Conservation (phyloP, 2,797 vertebrate species). For the Pangasius djambal region DNA sequence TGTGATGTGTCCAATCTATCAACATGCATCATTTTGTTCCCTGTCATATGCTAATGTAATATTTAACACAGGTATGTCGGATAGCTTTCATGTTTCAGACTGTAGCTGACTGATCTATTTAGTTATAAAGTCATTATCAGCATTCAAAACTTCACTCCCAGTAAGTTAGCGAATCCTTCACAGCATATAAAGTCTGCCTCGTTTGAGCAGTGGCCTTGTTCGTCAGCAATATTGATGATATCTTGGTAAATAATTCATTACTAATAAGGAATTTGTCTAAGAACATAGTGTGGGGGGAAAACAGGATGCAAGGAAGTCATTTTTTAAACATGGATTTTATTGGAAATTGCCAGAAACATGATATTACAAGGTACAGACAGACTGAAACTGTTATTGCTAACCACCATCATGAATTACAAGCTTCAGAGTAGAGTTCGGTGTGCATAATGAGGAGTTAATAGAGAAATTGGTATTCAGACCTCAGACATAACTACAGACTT, state of each 20-base stretch:
- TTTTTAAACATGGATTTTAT: not conserved
- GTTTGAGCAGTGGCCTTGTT: slow-evolving; percentile 4
- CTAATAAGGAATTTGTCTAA: not conserved
- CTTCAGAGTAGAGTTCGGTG: too few relatives aligned
- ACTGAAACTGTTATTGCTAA: too few relatives aligned
- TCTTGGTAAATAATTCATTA: slow-evolving; percentile 8
- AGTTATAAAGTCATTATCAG: not conserved
- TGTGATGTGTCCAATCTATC: slow-evolving; percentile 18
- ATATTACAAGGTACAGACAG: not conserved
- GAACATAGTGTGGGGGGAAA: not conserved
- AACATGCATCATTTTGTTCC: slow-evolving; percentile 14
- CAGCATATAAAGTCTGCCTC: not conserved
- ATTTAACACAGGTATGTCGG: slow-evolving; percentile 14
- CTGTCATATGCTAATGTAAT: slow-evolving; percentile 27
- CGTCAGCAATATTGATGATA: not conserved
- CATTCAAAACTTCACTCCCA: not conserved
- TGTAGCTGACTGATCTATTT: slow-evolving; percentile 7
- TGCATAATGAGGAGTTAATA: not conserved
- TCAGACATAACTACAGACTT: not conserved
- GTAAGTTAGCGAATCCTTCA: not conserved
- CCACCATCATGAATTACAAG: not conserved
- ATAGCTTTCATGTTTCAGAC: not conserved
- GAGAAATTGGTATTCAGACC: not conserved
- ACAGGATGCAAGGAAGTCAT: not conserved
- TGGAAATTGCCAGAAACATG: not conserved